Evolutionary conservation across 1,140 invertebrate species (phyloP).

Genomic region (Argopecten irradians): DNA sequence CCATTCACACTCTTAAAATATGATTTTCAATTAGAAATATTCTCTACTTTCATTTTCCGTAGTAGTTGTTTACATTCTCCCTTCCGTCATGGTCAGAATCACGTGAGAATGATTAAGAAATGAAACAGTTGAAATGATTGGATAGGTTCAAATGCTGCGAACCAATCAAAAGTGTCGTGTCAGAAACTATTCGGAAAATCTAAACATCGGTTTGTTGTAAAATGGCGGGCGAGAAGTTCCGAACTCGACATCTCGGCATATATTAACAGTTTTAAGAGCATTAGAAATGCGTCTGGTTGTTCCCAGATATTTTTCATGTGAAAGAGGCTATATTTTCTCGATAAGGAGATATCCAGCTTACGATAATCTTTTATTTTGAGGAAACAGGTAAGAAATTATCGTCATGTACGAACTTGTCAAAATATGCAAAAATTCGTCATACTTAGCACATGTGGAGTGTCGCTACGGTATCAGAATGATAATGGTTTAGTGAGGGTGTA

Average conservation of each 20-base stretch:
- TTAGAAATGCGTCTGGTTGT: neutral
- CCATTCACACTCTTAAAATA: neutral
- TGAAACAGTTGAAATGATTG: neutral
- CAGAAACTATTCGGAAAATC: neutral
- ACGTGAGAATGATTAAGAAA: neutral
- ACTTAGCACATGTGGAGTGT: neutral
- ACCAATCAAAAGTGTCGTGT: neutral
- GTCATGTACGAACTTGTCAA: conserved; percentile 15
- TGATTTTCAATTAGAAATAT: neutral
- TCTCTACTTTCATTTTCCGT: neutral
- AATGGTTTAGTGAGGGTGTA: neutral
- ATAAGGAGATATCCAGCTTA: neutral
- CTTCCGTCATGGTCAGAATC: neutral
- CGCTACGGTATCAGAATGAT: neutral
- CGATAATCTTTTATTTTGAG: neutral
- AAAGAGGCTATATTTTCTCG: neutral
- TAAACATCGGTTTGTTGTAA: conserved; percentile 18
- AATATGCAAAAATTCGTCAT: neutral
- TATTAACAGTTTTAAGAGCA: neutral
- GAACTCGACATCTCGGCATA: neutral
- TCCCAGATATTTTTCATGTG: neutral
- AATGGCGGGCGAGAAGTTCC: conserved; percentile 13
- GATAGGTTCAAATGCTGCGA: neutral
- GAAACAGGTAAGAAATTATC: conserved; percentile 11
- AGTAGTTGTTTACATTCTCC: neutral